phyloP scores from a whole-genome alignment of 2,888 invertebrate genomes.

The Cataglyphis rosenhaueri region DNA sequence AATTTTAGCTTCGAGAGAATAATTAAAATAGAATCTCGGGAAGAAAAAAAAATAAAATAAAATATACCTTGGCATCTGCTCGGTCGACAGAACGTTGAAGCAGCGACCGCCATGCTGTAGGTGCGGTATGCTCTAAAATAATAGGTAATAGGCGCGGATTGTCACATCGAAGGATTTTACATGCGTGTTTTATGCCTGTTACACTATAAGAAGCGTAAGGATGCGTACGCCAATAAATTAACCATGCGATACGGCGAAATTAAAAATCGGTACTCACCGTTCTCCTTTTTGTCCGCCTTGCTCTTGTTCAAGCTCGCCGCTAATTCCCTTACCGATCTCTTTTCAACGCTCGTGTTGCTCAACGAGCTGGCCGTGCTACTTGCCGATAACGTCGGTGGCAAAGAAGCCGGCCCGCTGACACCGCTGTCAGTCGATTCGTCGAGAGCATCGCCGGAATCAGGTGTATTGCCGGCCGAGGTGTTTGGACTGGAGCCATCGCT shows the following conservation, averaged over 20 bases:
- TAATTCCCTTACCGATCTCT: constrained; percentile 86
- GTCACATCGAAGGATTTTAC: constrained; percentile 64
- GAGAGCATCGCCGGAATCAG: constrained; percentile 88
- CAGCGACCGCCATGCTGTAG: constrained; percentile 85
- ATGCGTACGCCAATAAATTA: constrained; percentile 44
- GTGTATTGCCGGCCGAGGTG: constrained; percentile 88
- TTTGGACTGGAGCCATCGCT: constrained; percentile 88
- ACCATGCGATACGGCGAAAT: constrained; percentile 59
- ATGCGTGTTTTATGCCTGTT: constrained; percentile 61
- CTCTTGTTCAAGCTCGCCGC: constrained; percentile 86
- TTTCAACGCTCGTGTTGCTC: constrained; percentile 85
- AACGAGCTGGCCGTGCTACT: constrained; percentile 85
- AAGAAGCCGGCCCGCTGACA: constrained; percentile 84
- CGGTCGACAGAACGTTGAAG: constrained; percentile 83
- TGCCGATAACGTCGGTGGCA: constrained; percentile 83
- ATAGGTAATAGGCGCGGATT: constrained; percentile 77
- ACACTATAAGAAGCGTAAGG: constrained; percentile 50
- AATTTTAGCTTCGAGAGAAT: constrained; percentile 35
- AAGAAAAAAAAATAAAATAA: constrained; percentile 67
- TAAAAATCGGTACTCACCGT: constrained; percentile 76
- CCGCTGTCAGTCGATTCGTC: constrained; percentile 87
- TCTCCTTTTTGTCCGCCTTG: constrained; percentile 83
- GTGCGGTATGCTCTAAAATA: constrained; percentile 84
- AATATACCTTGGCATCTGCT: constrained; percentile 81
- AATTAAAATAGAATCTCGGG: background rate